Percentiles rank a stretch among this genome's conserved stretches.
phyloP scores from a whole-genome alignment of 2,888 invertebrate genomes.

The Acanthacorydalis orientalis region DNA sequence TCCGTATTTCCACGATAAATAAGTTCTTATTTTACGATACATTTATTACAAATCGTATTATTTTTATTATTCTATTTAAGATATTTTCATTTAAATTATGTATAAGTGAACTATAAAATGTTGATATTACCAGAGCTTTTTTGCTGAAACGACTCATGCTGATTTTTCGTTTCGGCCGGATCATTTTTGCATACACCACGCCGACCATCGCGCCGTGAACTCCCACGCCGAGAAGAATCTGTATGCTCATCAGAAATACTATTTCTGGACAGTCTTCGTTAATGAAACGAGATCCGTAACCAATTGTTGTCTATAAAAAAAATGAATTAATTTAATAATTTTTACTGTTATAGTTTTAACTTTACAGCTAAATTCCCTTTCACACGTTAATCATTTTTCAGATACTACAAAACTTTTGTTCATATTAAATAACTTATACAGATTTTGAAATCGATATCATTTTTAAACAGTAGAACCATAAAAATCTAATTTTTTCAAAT shows the following conservation, averaged over 20 bases:
- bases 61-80: too few relatives aligned
- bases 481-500: too few relatives aligned
- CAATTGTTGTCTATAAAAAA: conserved; percentile 48
- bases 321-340: conserved; percentile 9
- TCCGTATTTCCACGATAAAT: too few relatives aligned
- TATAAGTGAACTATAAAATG: too few relatives aligned
- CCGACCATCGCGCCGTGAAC: conserved; percentile 28
- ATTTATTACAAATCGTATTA: too few relatives aligned
- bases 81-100: too few relatives aligned
- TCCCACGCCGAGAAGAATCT: conserved; percentile 49
- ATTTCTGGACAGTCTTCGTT: conserved; percentile 76
- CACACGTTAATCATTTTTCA: not conserved
- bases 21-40: too few relatives aligned
- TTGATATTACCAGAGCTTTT: conserved; percentile 39
- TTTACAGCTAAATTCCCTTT: not conserved
- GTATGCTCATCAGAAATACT: conserved; percentile 63
- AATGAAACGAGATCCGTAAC: conserved; percentile 66
- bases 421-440: too few relatives aligned
- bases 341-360: too few relatives aligned
- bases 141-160: conserved; percentile 46
- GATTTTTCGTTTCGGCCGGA: conserved; percentile 31
- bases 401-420: too few relatives aligned
- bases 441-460: too few relatives aligned
- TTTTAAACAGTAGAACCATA: too few relatives aligned
- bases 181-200: conserved; percentile 49